Evolutionary conservation across 2,113 vertebrate genomes (phyloP).

Genomic region (Scopus umbretta): DNA sequence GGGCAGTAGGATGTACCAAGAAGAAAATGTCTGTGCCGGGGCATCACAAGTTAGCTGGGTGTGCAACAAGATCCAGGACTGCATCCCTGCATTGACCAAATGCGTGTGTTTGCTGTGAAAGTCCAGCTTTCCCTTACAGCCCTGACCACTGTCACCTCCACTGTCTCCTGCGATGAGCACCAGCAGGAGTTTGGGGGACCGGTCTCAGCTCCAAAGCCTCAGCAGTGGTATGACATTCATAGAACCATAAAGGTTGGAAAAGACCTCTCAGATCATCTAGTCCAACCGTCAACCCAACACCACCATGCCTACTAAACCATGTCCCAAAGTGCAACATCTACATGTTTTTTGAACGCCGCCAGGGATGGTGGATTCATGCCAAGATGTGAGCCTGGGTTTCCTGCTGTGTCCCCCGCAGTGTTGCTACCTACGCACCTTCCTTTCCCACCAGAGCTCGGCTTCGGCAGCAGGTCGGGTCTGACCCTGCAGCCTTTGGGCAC

Average conservation of each 20-base stretch:
- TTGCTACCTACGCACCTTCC: background rate
- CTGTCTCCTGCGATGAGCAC: background rate
- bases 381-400: background rate
- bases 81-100: background rate
- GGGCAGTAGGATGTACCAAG: background rate
- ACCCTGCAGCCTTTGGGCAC: background rate
- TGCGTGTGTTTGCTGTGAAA: background rate
- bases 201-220: background rate
- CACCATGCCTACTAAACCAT: no score
- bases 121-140: background rate
- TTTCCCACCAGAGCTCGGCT: background rate
- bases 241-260: no score
- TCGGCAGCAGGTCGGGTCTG: background rate
- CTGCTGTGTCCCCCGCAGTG: rapidly evolving
- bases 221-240: background rate
- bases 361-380: no score
- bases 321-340: no score
- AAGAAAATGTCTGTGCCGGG: background rate
- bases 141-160: background rate
- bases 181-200: background rate
- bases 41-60: background rate
- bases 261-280: no score
- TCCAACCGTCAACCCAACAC: no score
- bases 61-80: background rate
- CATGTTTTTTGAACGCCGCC: no score